Evolutionary conservation across 1,140 invertebrate species (phyloP).

Genomic region (Phocides pigmalion): DNA sequence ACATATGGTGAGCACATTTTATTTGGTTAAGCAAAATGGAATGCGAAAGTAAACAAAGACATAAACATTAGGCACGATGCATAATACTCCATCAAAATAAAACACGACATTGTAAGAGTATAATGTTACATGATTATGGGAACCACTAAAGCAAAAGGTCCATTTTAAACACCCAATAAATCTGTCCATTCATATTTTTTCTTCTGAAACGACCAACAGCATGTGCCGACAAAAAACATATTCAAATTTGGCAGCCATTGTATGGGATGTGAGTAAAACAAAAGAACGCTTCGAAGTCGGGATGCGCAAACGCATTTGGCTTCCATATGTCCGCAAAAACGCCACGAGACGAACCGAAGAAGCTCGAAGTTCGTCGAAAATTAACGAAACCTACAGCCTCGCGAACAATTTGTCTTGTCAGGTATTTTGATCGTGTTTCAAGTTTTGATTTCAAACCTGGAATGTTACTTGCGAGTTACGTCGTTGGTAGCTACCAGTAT

Average conservation of each 20-base stretch:
- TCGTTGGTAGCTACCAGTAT: no score
- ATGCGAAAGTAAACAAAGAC: background rate
- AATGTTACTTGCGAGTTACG: background rate
- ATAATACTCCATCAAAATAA: constrained; percentile 10
- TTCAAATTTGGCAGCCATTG: constrained; percentile 54
- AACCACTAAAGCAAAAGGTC: constrained; percentile 38
- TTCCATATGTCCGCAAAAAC: constrained; percentile 71
- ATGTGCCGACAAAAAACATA: constrained; percentile 56
- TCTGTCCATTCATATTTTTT: constrained; percentile 51
- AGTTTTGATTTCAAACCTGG: constrained; percentile 16
- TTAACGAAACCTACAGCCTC: constrained; percentile 37
- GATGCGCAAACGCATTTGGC: constrained; percentile 70
- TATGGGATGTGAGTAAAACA: constrained; percentile 56
- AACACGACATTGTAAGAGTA: constrained; percentile 21
- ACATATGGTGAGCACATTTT: no score
- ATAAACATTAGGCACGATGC: constrained; percentile 5
- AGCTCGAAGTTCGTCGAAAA: constrained; percentile 53
- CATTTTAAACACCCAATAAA: constrained; percentile 50
- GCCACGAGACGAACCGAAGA: constrained; percentile 47
- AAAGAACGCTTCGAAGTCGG: constrained; percentile 51
- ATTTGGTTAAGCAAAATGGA: background rate
- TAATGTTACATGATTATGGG: constrained; percentile 39
- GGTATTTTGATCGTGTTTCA: constrained; percentile 27
- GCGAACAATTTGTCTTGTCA: constrained; percentile 40
- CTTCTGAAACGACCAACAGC: constrained; percentile 48